Evolutionary conservation across 2,113 vertebrate species (phyloP), one percentile per base, ranked within the genome.

Genomic region (Gadus chalcogrammus): DNA sequence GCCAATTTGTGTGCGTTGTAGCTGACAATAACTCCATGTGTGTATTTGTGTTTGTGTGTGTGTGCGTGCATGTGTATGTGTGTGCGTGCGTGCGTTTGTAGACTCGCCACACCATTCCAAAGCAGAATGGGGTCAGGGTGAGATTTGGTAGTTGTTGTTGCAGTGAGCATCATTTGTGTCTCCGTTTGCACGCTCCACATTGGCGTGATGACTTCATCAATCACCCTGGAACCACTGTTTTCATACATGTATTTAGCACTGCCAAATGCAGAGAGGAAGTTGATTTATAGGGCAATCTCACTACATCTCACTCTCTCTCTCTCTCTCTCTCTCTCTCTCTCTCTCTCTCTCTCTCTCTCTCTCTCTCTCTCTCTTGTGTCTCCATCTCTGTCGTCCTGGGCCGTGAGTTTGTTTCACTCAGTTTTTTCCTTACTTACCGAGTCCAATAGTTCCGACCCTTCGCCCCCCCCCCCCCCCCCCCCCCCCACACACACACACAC

Each of bases 171-270:
- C 9, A 48, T 31, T 15, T 18, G 58, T 62, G 31, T 18, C 15
- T 65, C 7, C 11, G 42, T 48, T 17, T 65, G 31, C 55, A 65
- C 7, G 64, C 35, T 13, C n/a, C 18, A 28, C 52, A 55, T 20
- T 58, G 35, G 56, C 27, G 27, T 62, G 61, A 73, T 71, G 65
- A 61, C 69, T 77, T 79, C 70, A 87, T 85, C 77, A 82, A 72
- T 79, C 78, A 77, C 61, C 64, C 69, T 67, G 53, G 60, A 78
- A 75, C 72, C 61, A 65, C 70, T 70, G 70, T 75, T 67, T 75
- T 55, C 82, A 77, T 79, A 80, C 75, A 74, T 78, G 75, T 62
- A 62, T 79, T 78, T 81, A 76, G 65, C 70, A 69, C 68, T 28
- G 28, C 79, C 58, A 77, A 70, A 73, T 65, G 13, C 55, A 58